Percentiles rank a stretch among this genome's conserved stretches.
Conservation (phyloP, 2,888 invertebrate genomes). For the Dusona sp. region DNA sequence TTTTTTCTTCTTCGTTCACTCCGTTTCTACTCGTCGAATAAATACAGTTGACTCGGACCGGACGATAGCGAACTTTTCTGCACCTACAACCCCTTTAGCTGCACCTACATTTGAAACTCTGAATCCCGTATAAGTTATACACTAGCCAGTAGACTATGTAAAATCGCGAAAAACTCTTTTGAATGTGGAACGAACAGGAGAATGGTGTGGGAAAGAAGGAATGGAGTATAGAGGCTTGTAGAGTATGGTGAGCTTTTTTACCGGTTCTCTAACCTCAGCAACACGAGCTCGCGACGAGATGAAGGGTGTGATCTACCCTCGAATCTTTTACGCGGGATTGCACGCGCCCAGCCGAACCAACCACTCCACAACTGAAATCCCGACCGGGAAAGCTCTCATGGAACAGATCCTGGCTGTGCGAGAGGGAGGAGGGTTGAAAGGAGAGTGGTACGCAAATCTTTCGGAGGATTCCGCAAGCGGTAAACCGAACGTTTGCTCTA, state of each 20-base stretch:
- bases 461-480: slow-evolving; percentile 54
- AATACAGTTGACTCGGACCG: slow-evolving; percentile 39
- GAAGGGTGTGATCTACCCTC: slow-evolving; percentile 66
- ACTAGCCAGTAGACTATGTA: slow-evolving; percentile 38
- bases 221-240: slow-evolving; percentile 28
- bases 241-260: slow-evolving; percentile 52
- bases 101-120: slow-evolving; percentile 27
- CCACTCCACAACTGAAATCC: slow-evolving; percentile 58
- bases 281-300: slow-evolving; percentile 48
- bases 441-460: slow-evolving; percentile 66
- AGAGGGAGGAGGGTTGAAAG: slow-evolving; percentile 34
- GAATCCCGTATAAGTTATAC: slow-evolving; percentile 39
- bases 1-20: slow-evolving; percentile 23
- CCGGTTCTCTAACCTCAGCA: slow-evolving; percentile 19
- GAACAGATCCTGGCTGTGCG: slow-evolving; percentile 21
- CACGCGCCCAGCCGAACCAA: slow-evolving; percentile 53
- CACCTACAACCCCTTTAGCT: slow-evolving; percentile 1
- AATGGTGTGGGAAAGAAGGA: slow-evolving; percentile 39
- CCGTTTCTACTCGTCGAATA: slow-evolving; percentile 20
- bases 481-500: slow-evolving; percentile 58
- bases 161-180: slow-evolving; percentile 25
- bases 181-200: slow-evolving; percentile 29
- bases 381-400: slow-evolving; percentile 47
- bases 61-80: slow-evolving; percentile 36
- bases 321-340: slow-evolving; percentile 67